A percentile compares a stretch with the other conserved stretches of the same genome.
Conservation (phyloP, 2,888 invertebrate genomes). For the Lasiommata megera region DNA sequence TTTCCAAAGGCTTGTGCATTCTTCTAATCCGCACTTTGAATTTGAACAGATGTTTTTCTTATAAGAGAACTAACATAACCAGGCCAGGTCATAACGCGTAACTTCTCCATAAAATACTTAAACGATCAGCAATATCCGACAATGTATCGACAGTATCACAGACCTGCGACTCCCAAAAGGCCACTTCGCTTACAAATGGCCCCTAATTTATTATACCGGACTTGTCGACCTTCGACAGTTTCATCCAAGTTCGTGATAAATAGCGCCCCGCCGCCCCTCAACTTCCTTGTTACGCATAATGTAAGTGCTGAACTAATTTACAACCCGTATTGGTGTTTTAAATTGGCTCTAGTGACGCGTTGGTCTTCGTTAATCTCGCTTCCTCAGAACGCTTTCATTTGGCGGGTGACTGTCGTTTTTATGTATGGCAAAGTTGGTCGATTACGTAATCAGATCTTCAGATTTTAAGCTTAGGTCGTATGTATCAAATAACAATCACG, state of each 20-base stretch:
- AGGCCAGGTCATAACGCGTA: not conserved
- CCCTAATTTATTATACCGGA: slow-evolving; percentile 34
- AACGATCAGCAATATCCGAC: slow-evolving; percentile 16
- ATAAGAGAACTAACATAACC: too few relatives aligned
- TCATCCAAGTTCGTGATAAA: slow-evolving; percentile 27
- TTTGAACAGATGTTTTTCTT: too few relatives aligned
- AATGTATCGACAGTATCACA: slow-evolving; percentile 20
- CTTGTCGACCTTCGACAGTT: slow-evolving; percentile 29
- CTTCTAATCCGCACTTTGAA: too few relatives aligned
- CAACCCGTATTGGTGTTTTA: not conserved
- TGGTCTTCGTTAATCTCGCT: too few relatives aligned
- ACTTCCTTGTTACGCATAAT: slow-evolving; percentile 21
- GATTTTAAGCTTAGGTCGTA: too few relatives aligned
- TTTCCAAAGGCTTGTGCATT: too few relatives aligned
- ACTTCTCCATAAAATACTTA: not conserved
- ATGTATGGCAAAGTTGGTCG: too few relatives aligned
- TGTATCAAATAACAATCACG: too few relatives aligned
- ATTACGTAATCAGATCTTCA: too few relatives aligned
- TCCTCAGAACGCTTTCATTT: too few relatives aligned
- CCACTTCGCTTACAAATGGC: slow-evolving; percentile 33
- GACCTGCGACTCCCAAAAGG: slow-evolving; percentile 23
- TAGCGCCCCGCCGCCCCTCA: slow-evolving; percentile 14
- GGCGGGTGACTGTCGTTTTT: too few relatives aligned
- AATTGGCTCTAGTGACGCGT: not conserved
- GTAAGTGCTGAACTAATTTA: slow-evolving; percentile 21